Conservation (phyloP, 1,140 invertebrate species). For the Pissodes strobi region DNA sequence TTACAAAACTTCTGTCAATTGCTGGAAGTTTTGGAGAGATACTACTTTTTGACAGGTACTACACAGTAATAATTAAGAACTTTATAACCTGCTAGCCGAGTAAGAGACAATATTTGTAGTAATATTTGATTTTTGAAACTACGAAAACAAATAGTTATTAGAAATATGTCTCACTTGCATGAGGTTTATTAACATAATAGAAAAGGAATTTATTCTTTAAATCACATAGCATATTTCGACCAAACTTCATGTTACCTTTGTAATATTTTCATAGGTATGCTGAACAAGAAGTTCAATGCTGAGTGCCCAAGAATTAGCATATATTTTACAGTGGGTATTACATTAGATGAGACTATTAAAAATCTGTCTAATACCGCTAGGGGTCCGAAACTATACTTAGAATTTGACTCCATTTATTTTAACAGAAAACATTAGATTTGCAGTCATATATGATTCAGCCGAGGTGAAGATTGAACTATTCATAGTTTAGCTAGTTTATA, state of each 20-base stretch:
- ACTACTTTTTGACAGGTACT: constrained; percentile 20
- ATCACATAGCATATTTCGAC: neutral
- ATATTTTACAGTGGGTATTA: no score
- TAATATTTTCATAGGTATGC: neutral
- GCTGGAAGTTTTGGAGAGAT: constrained; percentile 2
- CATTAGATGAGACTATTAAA: no score
- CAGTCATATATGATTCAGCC: no score
- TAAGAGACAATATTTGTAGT: neutral
- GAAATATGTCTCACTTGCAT: neutral
- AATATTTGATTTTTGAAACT: neutral
- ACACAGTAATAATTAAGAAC: neutral
- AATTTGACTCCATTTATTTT: no score
- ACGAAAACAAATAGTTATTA: neutral
- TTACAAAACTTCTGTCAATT: neutral
- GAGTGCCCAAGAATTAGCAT: neutral
- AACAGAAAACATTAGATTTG: no score
- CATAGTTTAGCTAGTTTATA: no score
- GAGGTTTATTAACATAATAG: neutral
- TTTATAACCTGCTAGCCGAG: neutral
- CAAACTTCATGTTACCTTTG: neutral
- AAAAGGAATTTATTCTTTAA: neutral
- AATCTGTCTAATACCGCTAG: no score
- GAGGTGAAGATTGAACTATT: no score
- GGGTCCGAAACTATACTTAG: no score
- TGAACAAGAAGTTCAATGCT: neutral